phyloP scores from a whole-genome alignment of 2,113 vertebrate genomes.

The Sinocyclocheilus anshuiensis region DNA sequence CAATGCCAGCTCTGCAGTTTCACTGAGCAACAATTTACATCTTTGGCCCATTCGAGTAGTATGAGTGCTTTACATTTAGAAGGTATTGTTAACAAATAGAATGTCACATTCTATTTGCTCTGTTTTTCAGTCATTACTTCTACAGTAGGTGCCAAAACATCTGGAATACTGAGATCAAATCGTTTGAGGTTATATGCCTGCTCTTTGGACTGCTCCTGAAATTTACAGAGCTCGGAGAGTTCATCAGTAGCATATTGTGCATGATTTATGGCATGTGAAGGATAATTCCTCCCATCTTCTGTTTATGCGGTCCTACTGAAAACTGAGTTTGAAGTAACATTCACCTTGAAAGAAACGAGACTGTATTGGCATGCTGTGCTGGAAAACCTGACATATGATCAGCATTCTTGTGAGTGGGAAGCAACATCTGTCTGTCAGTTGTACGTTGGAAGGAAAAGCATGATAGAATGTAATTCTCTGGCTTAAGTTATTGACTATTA shows the following conservation, averaged over 20 bases:
- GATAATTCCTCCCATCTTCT: constrained; percentile 17
- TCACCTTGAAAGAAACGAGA: constrained; percentile 24
- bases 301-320: constrained; percentile 28
- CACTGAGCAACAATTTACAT: not conserved
- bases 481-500: constrained; percentile 5
- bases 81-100: constrained; percentile 10
- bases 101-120: constrained; percentile 11
- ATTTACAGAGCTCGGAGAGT: not conserved
- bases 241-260: constrained; percentile 32
- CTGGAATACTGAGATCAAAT: constrained; percentile 6
- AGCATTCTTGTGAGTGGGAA: constrained; percentile 19
- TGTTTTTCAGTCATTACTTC: not conserved
- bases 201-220: constrained; percentile 27
- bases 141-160: constrained; percentile 30
- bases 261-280: constrained; percentile 36
- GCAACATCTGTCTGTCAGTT: constrained; percentile 26
- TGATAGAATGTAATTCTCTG: constrained; percentile 34
- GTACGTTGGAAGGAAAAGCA: constrained; percentile 3
- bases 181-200: constrained; percentile 12
- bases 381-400: constrained; percentile 31
- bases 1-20: not conserved
- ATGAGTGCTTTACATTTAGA: not conserved
- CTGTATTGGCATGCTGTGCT: constrained; percentile 23
- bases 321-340: constrained; percentile 27
- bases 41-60: not conserved